These are phyloP conservation scores for Dicrurus megarhynchus DNA, from an alignment of 2,113 vertebrate genomes.

Conservation along the genomic window DNA sequence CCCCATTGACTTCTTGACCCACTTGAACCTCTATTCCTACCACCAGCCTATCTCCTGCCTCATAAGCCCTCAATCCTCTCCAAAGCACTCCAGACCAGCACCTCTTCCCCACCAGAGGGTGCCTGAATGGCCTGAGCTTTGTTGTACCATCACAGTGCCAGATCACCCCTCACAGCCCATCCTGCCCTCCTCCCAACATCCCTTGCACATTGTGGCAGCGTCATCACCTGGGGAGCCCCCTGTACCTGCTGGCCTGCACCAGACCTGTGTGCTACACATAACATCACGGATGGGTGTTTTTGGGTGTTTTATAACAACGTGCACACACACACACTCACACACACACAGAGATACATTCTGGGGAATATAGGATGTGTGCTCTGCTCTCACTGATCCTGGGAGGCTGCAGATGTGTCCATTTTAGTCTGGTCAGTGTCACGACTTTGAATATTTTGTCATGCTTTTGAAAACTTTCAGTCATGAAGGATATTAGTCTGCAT, in stretches of 20 bases:
- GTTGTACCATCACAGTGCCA: fast-evolving
- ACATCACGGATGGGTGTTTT: fast-evolving
- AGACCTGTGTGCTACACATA: neutral
- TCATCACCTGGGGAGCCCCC: neutral
- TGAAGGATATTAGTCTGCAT: neutral
- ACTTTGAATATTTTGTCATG: neutral
- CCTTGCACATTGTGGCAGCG: neutral
- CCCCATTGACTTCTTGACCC: neutral
- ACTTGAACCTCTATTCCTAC: neutral
- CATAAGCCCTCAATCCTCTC: neutral
- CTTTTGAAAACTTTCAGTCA: neutral
- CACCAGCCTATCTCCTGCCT: fast-evolving
- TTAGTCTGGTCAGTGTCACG: neutral
- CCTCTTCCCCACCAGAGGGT: fast-evolving
- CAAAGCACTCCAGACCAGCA: neutral
- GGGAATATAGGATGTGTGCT: too few species aligned
- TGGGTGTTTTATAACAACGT: neutral
- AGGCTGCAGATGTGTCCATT: neutral
- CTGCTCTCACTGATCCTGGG: fast-evolving
- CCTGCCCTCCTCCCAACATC: neutral
- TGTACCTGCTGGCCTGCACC: fast-evolving
- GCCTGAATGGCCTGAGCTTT: neutral
- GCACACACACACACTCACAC: too few species aligned
- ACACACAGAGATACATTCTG: fast-evolving
- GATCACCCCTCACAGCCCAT: fast-evolving